Base-by-base conservation (phyloP, 1,140 invertebrate species). In the Megalopta genalis region DNA sequence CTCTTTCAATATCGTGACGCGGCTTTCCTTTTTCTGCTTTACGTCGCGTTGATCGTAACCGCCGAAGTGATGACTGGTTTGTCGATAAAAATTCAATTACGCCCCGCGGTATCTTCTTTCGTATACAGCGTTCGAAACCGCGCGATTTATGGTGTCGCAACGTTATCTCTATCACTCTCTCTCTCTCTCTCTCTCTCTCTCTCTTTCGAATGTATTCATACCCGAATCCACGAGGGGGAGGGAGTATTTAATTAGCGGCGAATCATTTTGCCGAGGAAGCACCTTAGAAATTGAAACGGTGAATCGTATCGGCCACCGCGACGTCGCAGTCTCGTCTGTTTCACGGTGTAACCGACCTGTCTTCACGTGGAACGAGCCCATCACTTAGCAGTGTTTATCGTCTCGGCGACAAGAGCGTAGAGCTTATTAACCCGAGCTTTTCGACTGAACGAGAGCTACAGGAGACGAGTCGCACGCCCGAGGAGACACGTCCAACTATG, bases 61-160 rank as follows among this genome's bases (percentile, higher is more conserved):
- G n/a, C 3, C 21, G 3, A 59, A 59, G 21, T 25, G 57, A n/a
- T 59, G 10, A 59, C n/a, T 23, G 21, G 57, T 59, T 59, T 59
- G 21, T 25, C 57, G 57, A 59, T 59, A 59, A 25, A 59, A 59
- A 59, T 59, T 25, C n/a, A 59, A 59, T 59, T 25, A 57, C 54
- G 18, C 5, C 21, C 1, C n/a, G 6, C 54, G 1, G n/a, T 9
- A n/a, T 57, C 54, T 23, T 21, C 54, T 57, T 8, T n/a, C 54
- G n/a, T 21, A n/a, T n/a, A n/a, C 54, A 57, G 21, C 21, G n/a
- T n/a, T 57, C 21, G 49, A n/a, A n/a, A 18, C 14, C 18, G 21
- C 54, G 18, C 7, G 18, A 52, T 52, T 52, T 21, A 18, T 52
- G 21, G 8, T n/a, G 54, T 57, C 18, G 8, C 54, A 57, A 57